Evolutionary conservation across 1,140 invertebrate genomes (phyloP).

Genomic region (Drosophila erecta): DNA sequence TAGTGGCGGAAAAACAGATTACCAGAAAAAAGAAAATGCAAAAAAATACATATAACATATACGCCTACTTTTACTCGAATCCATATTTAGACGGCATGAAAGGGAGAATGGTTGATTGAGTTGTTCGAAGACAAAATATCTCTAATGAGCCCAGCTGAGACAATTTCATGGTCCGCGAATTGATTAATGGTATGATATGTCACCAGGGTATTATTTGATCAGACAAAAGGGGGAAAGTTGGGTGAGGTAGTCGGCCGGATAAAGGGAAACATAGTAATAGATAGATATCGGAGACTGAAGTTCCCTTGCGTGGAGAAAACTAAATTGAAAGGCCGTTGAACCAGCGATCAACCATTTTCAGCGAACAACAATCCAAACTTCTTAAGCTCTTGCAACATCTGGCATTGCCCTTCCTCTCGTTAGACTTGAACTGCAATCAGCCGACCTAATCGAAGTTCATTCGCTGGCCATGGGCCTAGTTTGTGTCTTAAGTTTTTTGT

Average conservation of each 20-base stretch:
- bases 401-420: conserved; percentile 27
- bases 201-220: conserved; percentile 33
- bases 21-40: background rate
- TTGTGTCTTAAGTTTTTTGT: conserved; percentile 70
- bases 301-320: conserved; percentile 5
- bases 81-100: background rate
- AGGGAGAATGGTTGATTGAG: conserved; percentile 10
- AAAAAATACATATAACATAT: background rate
- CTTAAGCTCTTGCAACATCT: background rate
- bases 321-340: background rate
- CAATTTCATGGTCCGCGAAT: conserved; percentile 40
- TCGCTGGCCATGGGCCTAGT: conserved; percentile 39
- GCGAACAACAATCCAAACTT: background rate
- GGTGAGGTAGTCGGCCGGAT: conserved; percentile 5
- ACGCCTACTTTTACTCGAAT: background rate
- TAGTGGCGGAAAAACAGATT: background rate
- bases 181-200: conserved; percentile 46
- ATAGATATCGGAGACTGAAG: background rate
- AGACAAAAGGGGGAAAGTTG: conserved; percentile 42
- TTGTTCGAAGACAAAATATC: conserved; percentile 29
- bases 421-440: conserved; percentile 2
- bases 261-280: background rate
- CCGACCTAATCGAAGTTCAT: conserved; percentile 17
- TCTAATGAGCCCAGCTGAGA: conserved; percentile 29
- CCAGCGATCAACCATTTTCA: background rate